A percentile compares a stretch with the other conserved stretches of the same genome.
phyloP scores from a whole-genome alignment of 2,113 vertebrate genomes.

The Cephalopholis sonnerati region DNA sequence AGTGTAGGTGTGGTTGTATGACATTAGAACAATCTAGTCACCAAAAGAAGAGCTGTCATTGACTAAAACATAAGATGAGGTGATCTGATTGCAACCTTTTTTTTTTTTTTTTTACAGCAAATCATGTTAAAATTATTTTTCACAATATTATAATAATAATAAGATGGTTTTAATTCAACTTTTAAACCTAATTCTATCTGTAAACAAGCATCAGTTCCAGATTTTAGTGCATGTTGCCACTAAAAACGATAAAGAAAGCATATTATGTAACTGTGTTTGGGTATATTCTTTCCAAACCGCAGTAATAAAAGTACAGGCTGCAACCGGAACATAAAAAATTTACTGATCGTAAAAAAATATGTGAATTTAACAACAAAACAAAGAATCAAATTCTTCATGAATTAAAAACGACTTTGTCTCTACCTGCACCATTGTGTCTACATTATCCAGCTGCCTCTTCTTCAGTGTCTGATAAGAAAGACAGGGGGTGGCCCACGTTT shows the following conservation, averaged over 20 bases:
- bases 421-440: slow-evolving; percentile 4
- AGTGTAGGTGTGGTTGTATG: background rate
- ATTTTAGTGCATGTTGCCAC: background rate
- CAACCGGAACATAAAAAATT: background rate
- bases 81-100: background rate
- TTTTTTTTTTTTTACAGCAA: background rate
- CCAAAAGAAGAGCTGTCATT: too few species aligned
- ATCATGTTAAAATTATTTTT: too few species aligned
- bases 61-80: background rate
- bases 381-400: slow-evolving; percentile 5
- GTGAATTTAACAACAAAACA: background rate
- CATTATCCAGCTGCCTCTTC: slow-evolving; percentile 19
- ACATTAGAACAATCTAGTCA: background rate
- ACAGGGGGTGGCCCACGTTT: slow-evolving; percentile 11
- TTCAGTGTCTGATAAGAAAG: slow-evolving; percentile 52
- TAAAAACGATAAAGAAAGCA: background rate
- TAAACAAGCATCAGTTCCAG: background rate
- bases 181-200: background rate
- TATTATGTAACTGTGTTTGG: background rate
- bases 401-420: slow-evolving; percentile 16
- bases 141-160: too few species aligned
- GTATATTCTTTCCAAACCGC: background rate
- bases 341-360: background rate
- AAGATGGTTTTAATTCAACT: background rate
- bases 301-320: background rate